Conservation (phyloP, 2,888 invertebrate species). For the Choristoneura rosaceana region DNA sequence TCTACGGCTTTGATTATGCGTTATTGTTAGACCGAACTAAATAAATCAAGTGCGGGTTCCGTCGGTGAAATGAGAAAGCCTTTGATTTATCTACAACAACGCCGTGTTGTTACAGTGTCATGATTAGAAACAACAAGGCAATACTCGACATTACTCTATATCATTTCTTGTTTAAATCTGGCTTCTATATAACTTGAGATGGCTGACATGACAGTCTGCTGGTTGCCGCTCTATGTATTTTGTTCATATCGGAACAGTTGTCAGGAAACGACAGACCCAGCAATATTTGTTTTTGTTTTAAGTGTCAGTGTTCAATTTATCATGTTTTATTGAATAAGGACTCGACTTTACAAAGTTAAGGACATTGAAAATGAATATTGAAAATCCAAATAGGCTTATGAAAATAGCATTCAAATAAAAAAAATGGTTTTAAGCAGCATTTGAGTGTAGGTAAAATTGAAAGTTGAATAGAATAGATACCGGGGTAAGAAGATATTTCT, state of each 20-base stretch:
- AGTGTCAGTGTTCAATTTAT: neutral
- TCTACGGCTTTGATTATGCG: constrained; percentile 8
- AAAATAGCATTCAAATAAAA: no score
- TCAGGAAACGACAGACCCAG: neutral
- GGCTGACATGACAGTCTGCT: neutral
- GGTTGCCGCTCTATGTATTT: neutral
- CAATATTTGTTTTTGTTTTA: neutral
- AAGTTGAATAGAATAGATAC: no score
- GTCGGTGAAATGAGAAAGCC: constrained; percentile 18
- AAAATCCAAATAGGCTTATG: no score
- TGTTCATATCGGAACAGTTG: neutral
- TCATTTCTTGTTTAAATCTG: neutral
- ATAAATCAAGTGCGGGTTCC: constrained; percentile 13
- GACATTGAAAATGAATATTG: no score
- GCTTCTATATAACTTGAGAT: neutral
- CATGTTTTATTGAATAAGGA: neutral
- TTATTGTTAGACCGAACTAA: constrained; percentile 13
- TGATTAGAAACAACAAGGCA: constrained; percentile 2
- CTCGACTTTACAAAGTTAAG: no score
- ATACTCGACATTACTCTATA: neutral
- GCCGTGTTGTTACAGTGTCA: neutral
- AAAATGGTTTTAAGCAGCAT: no score
- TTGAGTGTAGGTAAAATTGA: no score
- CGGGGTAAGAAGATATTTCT: no score
- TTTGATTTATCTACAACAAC: constrained; percentile 16